Base-by-base conservation (phyloP, 1,140 invertebrate species). In the Phthorimaea operculella region DNA sequence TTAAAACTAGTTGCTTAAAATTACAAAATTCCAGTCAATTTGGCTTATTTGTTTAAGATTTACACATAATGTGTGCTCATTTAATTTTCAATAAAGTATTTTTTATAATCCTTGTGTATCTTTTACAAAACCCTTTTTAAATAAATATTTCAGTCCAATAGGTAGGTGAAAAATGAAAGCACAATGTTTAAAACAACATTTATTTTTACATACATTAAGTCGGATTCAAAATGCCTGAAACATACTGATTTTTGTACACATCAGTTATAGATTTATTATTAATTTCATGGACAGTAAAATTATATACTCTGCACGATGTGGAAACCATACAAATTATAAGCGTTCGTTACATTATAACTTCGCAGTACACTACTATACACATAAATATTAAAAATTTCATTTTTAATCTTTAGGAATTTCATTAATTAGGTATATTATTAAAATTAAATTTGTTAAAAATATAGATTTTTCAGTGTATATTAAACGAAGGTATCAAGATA, bases 181-280 rank as follows among this genome's bases (percentile, higher is more conserved):
- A 75, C 72, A 76, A 74, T 77, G 6, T 83, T 80, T 81, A 83
- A 83, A 83, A 83, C 79, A 83, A 83, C 80, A 83, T 82, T 83
- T 83, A 83, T 84, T 84, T 82, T 84, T 84, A 84, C 79, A 84
- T 84, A 84, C 79, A 84, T 84, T 84, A 82, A 84, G 79, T 84
- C 79, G 77, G 80, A 84, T 84, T 84, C 80, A 84, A 84, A 84
- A 79, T 81, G 74, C 74, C 76, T 79, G 80, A 82, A 84, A 84
- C 79, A 77, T 83, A 83, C 80, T 82, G 79, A 82, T 83, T 64
- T 83, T 62, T 81, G 76, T 82, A 82, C 77, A 82, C 77, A 80
- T 80, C 79, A 82, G 79, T 80, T 76, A 60, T 58, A 55, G 55
- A 74, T 68, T 75, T 71, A 74, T 71, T 69, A 74, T 72, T 68